phyloP scores from a whole-genome alignment of 2,888 invertebrate species.

The Hylaea fasciaria region DNA sequence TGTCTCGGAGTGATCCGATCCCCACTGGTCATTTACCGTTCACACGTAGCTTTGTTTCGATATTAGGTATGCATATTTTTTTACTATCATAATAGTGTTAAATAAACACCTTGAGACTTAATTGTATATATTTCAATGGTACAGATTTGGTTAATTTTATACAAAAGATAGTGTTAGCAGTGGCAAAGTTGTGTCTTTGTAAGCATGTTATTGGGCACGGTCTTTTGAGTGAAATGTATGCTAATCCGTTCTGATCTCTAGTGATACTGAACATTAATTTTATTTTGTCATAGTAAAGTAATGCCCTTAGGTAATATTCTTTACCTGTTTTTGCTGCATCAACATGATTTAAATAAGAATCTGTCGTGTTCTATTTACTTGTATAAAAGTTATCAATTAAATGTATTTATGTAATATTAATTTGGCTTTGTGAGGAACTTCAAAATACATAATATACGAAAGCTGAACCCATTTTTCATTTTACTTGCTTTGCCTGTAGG shows the following conservation, averaged over 20 bases:
- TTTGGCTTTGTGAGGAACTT: conserved; percentile 84
- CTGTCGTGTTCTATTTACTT: conserved; percentile 81
- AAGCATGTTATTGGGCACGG: conserved; percentile 59
- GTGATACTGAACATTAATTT: conserved; percentile 68
- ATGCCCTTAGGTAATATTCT: conserved; percentile 68
- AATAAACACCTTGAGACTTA: conserved; percentile 74
- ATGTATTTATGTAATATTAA: conserved; percentile 84
- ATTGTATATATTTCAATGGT: conserved; percentile 83
- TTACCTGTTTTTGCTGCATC: conserved; percentile 57
- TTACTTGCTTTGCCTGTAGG: conserved; percentile 31
- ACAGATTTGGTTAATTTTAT: conserved; percentile 82
- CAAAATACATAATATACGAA: conserved; percentile 84
- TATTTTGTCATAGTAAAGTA: conserved; percentile 64
- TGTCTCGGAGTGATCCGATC: conserved; percentile 67
- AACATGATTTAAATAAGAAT: conserved; percentile 52
- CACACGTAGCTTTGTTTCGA: conserved; percentile 83
- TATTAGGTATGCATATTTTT: conserved; percentile 85
- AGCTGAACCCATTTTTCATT: conserved; percentile 80
- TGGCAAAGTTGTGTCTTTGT: conserved; percentile 77
- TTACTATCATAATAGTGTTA: conserved; percentile 81
- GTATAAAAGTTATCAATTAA: conserved; percentile 82
- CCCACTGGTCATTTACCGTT: conserved; percentile 74
- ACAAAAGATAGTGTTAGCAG: conserved; percentile 76
- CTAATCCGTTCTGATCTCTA: conserved; percentile 77
- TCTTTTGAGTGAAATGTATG: conserved; percentile 60